A percentile compares a stretch with the other conserved stretches of the same genome.
These are phyloP conservation scores for Sphenodon punctatus DNA, from an alignment of 2,797 vertebrate species.

Conservation along the genomic window DNA sequence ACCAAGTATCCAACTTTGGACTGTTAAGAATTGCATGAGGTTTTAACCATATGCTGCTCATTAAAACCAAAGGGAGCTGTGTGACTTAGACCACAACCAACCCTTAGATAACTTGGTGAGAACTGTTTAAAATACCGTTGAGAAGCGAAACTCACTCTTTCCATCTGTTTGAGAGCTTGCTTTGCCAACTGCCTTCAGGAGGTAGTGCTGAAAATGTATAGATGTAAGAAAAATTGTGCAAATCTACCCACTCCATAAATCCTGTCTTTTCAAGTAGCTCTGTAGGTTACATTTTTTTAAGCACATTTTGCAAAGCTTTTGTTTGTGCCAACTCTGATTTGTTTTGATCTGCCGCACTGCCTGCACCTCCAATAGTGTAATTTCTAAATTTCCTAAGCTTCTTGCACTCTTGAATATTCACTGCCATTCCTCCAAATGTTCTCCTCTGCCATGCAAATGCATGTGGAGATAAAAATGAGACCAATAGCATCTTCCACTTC, in stretches of 20 bases:
- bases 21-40: not conserved
- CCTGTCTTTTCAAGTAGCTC: slow-evolving; percentile 10
- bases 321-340: not conserved
- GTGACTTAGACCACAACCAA: not conserved
- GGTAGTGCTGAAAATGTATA: not conserved
- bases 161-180: not conserved
- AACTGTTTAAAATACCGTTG: slow-evolving; percentile 1
- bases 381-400: slow-evolving; percentile 21
- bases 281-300: slow-evolving; percentile 3
- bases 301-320: not conserved
- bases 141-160: not conserved
- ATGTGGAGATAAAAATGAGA: slow-evolving; percentile 13
- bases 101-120: not conserved
- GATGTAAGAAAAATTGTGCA: slow-evolving; percentile 3
- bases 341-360: slow-evolving; percentile 3
- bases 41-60: not conserved
- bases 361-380: not conserved
- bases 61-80: slow-evolving; percentile 30
- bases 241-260: slow-evolving; percentile 24
- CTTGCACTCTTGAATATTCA: slow-evolving; percentile 20
- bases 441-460: not conserved
- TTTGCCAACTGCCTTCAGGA: accelerated
- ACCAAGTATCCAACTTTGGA: not conserved
- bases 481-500: not conserved
- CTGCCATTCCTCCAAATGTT: not conserved